These are phyloP conservation scores for Drosophila tripunctata DNA, from an alignment of 2,888 invertebrate genomes.

Conservation along the genomic window DNA sequence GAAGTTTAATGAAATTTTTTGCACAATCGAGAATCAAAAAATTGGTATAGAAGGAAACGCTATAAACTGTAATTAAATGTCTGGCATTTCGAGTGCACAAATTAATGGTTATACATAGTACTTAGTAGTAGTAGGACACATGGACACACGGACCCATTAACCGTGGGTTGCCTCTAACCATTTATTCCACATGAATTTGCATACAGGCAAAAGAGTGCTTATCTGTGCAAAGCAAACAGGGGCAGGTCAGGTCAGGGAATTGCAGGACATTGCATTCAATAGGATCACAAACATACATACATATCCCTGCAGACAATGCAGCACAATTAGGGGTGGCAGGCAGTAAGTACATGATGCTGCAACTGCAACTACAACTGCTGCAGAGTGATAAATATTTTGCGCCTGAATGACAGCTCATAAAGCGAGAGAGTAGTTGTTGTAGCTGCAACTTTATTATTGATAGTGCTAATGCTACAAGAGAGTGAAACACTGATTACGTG, in stretches of 20 bases:
- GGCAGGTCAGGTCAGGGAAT: slow-evolving; percentile 20
- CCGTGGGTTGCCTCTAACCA: slow-evolving; percentile 27
- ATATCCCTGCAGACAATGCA: slow-evolving; percentile 42
- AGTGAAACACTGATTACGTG: slow-evolving; percentile 43
- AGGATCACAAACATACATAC: not conserved
- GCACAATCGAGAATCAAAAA: slow-evolving; percentile 33
- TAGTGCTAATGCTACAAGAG: slow-evolving; percentile 53
- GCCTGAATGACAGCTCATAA: slow-evolving; percentile 68
- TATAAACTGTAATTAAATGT: slow-evolving; percentile 66
- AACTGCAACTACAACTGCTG: slow-evolving; percentile 25
- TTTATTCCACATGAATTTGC: slow-evolving; percentile 73
- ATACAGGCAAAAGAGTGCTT: slow-evolving; percentile 37
- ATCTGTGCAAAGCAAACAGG: not conserved
- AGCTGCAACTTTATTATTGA: slow-evolving; percentile 34
- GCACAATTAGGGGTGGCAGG: slow-evolving; percentile 60
- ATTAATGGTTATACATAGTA: slow-evolving; percentile 2
- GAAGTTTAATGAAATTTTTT: slow-evolving; percentile 49
- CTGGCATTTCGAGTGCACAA: slow-evolving; percentile 37
- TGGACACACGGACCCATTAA: too few species aligned
- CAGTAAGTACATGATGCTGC: not conserved
- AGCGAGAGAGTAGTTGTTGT: slow-evolving; percentile 28
- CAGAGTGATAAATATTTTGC: slow-evolving; percentile 73
- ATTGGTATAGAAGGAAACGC: slow-evolving; percentile 6
- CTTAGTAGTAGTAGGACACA: not conserved
- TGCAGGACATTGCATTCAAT: slow-evolving; percentile 29